Evolutionary conservation across 37 sponge, comb jelly and placozoan genomes (phyloP).

Genomic region (Haliclona indistincta): DNA sequence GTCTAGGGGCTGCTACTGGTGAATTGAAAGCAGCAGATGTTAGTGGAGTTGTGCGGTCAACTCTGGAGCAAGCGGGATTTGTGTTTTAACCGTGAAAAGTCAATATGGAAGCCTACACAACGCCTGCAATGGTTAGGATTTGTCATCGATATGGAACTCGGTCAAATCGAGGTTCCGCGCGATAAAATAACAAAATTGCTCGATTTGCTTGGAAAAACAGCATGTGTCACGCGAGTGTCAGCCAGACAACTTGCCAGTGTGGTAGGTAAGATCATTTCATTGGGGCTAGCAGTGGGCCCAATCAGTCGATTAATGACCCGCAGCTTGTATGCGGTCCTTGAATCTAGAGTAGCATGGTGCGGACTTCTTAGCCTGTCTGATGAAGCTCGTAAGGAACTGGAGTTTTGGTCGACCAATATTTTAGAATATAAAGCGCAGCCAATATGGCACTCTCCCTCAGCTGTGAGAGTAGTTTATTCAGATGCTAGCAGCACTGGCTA

Average conservation of each 20-base stretch:
- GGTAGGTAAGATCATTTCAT: constrained; percentile 19
- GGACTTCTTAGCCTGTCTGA: not conserved
- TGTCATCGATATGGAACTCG: not conserved
- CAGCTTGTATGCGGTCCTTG: not conserved
- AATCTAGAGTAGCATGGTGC: not conserved
- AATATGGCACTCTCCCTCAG: constrained; percentile 8
- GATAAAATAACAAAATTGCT: not conserved
- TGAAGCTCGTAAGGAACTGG: not conserved
- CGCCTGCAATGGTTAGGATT: constrained; percentile 3
- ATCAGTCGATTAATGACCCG: not conserved
- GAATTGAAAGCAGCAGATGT: constrained; percentile 7
- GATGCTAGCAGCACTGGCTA: constrained; percentile 37
- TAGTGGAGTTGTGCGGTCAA: not conserved
- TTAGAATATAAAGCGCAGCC: not conserved
- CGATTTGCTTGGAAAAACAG: not conserved
- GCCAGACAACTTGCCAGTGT: not conserved
- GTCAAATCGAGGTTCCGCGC: not conserved
- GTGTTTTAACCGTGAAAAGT: constrained; percentile 1
- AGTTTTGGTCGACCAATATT: not conserved
- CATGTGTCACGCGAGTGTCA: not conserved
- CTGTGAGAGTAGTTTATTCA: constrained; percentile 8
- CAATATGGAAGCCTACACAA: not conserved
- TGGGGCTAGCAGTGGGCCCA: constrained; percentile 14
- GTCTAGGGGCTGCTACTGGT: not conserved
- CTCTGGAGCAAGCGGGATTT: not conserved